These are phyloP conservation scores for Pseudopleuronectes americanus DNA, from an alignment of 2,797 vertebrate species.

Conservation along the genomic window DNA sequence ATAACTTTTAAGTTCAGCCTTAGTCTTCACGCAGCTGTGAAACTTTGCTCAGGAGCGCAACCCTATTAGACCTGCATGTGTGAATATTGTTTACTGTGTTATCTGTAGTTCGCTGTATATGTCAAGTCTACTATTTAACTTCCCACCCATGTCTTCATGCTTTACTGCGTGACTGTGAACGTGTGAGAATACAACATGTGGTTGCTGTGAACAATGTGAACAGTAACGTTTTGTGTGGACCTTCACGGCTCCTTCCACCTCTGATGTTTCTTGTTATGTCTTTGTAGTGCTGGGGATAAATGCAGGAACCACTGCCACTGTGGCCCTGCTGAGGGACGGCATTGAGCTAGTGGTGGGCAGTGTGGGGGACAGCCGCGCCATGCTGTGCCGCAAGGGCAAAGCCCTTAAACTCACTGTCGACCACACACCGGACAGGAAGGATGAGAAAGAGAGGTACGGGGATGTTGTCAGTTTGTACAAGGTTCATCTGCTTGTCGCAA, in stretches of 20 bases:
- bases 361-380: conserved; percentile 95
- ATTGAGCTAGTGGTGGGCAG: conserved; percentile 97
- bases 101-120: conserved; percentile 36
- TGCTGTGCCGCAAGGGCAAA: conserved; percentile 95
- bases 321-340: conserved; percentile 94
- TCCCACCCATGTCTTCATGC: conserved; percentile 57
- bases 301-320: conserved; percentile 94
- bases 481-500: too few relatives aligned
- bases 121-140: conserved; percentile 34
- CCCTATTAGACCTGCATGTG: conserved; percentile 71
- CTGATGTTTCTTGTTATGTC: conserved; percentile 63
- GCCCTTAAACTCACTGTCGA: conserved; percentile 93
- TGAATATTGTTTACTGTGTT: conserved; percentile 52
- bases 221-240: conserved; percentile 30
- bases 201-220: conserved; percentile 40
- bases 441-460: conserved; percentile 94
- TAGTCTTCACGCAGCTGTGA: conserved; percentile 34
- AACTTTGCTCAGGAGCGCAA: conserved; percentile 42
- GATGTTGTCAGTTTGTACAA: not conserved
- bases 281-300: conserved; percentile 74
- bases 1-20: conserved; percentile 16
- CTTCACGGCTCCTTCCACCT: conserved; percentile 16
- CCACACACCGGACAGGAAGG: conserved; percentile 97
- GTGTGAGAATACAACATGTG: conserved; percentile 47
- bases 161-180: conserved; percentile 51